These are phyloP conservation scores for Zoanthus gigantus DNA, from an alignment of 92 coral and sea anemone species.

Conservation along the genomic window DNA sequence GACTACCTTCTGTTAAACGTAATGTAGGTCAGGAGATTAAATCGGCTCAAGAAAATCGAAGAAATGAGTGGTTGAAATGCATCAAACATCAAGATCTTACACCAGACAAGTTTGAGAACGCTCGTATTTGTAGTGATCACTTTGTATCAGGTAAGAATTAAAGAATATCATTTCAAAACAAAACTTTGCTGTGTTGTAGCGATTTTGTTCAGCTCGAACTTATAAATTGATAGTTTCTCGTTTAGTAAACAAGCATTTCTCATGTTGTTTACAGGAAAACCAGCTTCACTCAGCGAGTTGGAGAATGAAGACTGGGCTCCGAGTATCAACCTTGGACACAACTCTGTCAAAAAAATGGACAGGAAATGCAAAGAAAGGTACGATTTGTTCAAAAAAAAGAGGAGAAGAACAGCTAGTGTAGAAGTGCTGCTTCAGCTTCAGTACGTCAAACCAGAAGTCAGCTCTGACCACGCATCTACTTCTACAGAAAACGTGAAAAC, in stretches of 20 bases:
- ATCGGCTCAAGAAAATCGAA: conserved; percentile 49
- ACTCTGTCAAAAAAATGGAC: conserved; percentile 36
- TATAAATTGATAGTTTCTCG: not conserved
- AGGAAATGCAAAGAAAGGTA: conserved; percentile 31
- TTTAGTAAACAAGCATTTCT: not conserved
- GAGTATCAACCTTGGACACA: conserved; percentile 55
- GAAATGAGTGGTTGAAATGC: conserved; percentile 60
- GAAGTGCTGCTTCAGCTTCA: conserved; percentile 41
- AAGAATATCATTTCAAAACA: conserved; percentile 1
- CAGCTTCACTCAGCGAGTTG: conserved; percentile 40
- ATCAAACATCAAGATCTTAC: conserved; percentile 62
- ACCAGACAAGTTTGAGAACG: conserved; percentile 50
- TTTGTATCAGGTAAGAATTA: conserved; percentile 55
- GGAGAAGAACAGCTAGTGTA: conserved; percentile 60
- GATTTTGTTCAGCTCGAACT: not conserved
- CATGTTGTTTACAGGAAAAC: conserved; percentile 48
- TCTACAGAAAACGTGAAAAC: not conserved
- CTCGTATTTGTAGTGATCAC: conserved; percentile 64
- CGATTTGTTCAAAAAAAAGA: conserved; percentile 43
- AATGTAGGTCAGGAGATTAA: conserved; percentile 50
- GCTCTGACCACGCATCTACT: not conserved
- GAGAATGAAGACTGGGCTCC: conserved; percentile 62
- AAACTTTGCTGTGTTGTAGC: not conserved
- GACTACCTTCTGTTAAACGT: conserved; percentile 45
- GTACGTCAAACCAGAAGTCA: conserved; percentile 27